phyloP scores from a whole-genome alignment of 2,797 vertebrate genomes.

The Mionectes olivaceus region DNA sequence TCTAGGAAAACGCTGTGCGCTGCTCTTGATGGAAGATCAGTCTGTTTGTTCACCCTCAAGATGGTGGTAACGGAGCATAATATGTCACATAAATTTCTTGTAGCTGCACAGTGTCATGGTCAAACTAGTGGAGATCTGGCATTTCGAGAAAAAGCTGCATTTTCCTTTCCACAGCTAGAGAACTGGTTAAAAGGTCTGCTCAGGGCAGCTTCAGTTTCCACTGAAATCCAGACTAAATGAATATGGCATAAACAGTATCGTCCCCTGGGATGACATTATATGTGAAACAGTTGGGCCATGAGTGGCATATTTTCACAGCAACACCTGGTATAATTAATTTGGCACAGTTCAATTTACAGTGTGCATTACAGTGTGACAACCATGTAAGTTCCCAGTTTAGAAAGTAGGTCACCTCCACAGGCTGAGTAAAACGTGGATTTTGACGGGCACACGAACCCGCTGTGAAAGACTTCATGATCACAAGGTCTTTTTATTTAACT shows the following conservation, averaged over 20 bases:
- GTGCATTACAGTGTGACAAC: neutral
- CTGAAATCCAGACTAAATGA: neutral
- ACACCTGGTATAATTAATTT: neutral
- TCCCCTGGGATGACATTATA: neutral
- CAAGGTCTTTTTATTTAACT: neutral
- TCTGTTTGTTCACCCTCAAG: neutral
- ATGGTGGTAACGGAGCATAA: neutral
- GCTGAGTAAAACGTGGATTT: neutral
- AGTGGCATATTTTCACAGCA: conserved; percentile 7
- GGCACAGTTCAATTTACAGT: neutral
- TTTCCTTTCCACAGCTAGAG: neutral
- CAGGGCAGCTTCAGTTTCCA: neutral
- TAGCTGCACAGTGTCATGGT: neutral
- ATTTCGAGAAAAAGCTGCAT: neutral
- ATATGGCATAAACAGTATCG: neutral
- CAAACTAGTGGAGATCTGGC: neutral
- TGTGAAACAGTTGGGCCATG: neutral
- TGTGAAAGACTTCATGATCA: neutral
- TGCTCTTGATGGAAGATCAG: neutral
- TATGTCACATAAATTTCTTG: neutral
- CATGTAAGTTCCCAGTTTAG: neutral
- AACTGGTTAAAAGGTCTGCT: neutral
- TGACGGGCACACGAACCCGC: neutral
- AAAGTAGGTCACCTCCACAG: conserved; percentile 46
- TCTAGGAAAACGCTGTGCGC: fast-evolving